phyloP scores from a whole-genome alignment of 2,797 vertebrate genomes.

The Spatula versicolor region DNA sequence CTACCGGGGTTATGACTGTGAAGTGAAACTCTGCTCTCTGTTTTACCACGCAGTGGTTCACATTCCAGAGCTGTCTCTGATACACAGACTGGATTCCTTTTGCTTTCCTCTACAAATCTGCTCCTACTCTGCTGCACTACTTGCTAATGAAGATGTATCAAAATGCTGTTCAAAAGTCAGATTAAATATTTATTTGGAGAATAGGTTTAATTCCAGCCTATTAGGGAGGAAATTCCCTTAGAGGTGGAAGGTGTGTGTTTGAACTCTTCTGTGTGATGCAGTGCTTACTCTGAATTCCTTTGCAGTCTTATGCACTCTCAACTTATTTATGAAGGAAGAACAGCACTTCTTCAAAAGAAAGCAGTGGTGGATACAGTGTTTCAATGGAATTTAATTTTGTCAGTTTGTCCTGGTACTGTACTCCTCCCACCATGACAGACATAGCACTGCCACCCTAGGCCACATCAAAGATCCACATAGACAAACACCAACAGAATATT shows the following conservation, averaged over 20 bases:
- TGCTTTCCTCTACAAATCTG: neutral
- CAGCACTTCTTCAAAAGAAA: constrained; percentile 20
- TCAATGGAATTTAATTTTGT: neutral
- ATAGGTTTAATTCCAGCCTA: constrained; percentile 35
- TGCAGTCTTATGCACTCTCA: neutral
- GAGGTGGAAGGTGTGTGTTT: neutral
- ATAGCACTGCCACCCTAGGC: neutral
- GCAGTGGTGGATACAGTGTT: neutral
- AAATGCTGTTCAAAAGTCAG: neutral
- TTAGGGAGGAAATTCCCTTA: constrained; percentile 19
- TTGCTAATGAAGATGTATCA: constrained; percentile 6
- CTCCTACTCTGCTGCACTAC: neutral
- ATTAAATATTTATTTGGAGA: constrained; percentile 58
- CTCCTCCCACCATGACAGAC: neutral
- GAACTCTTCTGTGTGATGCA: neutral
- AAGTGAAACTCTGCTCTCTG: neutral
- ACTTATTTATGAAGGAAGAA: neutral
- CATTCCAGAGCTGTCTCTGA: neutral
- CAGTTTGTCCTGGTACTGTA: neutral
- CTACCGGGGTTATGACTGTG: neutral
- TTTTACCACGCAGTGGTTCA: fast-evolving
- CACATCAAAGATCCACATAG: constrained; percentile 13
- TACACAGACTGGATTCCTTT: neutral
- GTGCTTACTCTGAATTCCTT: constrained; percentile 6
- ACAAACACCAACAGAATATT: neutral